Evolutionary conservation across 2,113 vertebrate genomes (phyloP).

Genomic region (Xiphophorus couchianus): DNA sequence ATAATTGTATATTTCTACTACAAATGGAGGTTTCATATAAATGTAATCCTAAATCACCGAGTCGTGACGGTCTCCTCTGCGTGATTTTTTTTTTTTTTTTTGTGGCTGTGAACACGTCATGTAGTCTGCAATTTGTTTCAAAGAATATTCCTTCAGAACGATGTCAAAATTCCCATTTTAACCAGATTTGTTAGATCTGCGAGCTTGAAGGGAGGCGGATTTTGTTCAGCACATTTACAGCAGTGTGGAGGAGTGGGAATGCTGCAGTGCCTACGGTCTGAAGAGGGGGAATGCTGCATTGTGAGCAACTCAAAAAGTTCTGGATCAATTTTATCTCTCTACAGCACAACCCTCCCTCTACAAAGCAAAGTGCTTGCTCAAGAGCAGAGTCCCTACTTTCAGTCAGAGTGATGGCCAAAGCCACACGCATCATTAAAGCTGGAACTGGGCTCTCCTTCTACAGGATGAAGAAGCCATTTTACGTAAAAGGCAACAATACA

Average conservation of each 20-base stretch:
- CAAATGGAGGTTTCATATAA: neutral
- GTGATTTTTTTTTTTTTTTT: neutral
- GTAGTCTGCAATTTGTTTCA: neutral
- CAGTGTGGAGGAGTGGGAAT: constrained; percentile 50
- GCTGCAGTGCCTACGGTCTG: constrained; percentile 58
- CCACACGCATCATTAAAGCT: neutral
- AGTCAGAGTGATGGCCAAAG: neutral
- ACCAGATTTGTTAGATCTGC: neutral
- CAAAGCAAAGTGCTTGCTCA: constrained; percentile 2
- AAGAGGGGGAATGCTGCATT: constrained; percentile 58
- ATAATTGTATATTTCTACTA: too few relatives aligned
- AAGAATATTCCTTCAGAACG: neutral
- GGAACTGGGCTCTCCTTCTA: neutral
- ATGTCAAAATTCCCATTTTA: neutral
- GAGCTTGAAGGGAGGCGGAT: neutral
- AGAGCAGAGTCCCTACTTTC: neutral
- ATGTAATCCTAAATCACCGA: neutral
- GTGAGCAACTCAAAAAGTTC: constrained; percentile 57
- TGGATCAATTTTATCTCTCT: constrained; percentile 47
- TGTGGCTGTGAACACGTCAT: neutral
- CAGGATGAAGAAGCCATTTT: too few relatives aligned
- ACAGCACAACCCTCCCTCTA: neutral
- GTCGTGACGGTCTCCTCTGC: neutral
- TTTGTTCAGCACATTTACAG: constrained; percentile 16
- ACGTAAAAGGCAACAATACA: too few relatives aligned